Conservation (phyloP, 2,888 invertebrate genomes). For the Camponotus fellah region DNA sequence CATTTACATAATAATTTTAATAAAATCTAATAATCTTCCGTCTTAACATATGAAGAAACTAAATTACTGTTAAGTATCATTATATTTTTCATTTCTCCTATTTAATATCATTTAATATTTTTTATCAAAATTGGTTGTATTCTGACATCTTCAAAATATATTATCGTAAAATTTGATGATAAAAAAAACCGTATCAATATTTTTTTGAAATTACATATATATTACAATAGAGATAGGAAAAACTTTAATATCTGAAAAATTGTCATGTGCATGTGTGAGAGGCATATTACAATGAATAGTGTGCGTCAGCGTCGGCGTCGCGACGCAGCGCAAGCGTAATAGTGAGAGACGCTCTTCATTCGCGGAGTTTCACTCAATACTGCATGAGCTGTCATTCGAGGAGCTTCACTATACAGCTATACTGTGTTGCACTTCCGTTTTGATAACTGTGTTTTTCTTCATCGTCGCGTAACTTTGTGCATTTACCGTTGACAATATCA, state of each 20-base stretch:
- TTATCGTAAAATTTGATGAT: not conserved
- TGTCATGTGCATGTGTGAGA: not conserved
- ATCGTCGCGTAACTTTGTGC: not conserved
- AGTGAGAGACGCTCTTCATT: not conserved
- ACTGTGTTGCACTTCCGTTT: not conserved
- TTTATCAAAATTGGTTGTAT: not conserved
- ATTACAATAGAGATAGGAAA: not conserved
- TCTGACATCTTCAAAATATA: not conserved
- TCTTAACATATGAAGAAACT: not conserved
- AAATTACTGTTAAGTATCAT: not conserved
- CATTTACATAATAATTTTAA: not conserved
- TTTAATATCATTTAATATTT: not conserved
- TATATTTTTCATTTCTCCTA: not conserved
- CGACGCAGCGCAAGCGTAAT: conserved; percentile 13
- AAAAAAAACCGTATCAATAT: not conserved
- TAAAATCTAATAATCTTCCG: not conserved
- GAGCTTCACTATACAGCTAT: not conserved
- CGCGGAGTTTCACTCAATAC: not conserved
- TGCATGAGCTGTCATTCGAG: not conserved
- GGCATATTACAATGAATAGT: not conserved
- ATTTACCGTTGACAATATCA: not conserved
- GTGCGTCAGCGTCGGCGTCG: not conserved
- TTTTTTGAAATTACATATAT: not conserved
- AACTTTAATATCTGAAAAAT: not conserved
- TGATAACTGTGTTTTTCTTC: not conserved